Conservation (phyloP, 2,888 invertebrate genomes). For the Athalia cordata region DNA sequence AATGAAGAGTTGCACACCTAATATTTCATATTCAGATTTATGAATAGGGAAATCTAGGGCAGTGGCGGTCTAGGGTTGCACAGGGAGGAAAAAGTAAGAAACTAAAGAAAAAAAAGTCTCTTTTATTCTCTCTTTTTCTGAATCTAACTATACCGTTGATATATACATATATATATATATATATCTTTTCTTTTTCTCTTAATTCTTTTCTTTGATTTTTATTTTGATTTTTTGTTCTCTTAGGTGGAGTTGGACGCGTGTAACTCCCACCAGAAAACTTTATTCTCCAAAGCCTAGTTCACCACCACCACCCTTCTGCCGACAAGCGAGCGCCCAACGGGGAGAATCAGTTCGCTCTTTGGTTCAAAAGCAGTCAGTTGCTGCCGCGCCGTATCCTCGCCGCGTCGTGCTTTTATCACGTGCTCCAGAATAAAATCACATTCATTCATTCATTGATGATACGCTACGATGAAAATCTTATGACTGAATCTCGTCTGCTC, state of each 20-base stretch:
- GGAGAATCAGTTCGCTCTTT: slow-evolving; percentile 12
- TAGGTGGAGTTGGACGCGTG: neutral
- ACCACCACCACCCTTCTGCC: slow-evolving; percentile 21
- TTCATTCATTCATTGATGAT: neutral
- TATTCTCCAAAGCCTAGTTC: slow-evolving; percentile 25
- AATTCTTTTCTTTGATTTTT: too few species aligned
- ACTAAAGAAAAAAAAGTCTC: too few species aligned
- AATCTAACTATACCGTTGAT: neutral
- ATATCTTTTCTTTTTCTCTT: too few species aligned
- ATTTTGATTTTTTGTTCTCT: too few species aligned
- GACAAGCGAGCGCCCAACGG: neutral
- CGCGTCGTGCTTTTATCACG: slow-evolving; percentile 17
- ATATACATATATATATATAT: too few species aligned
- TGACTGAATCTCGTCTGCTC: too few species aligned
- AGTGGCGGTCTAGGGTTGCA: slow-evolving; percentile 4
- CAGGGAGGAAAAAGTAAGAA: slow-evolving; percentile 6
- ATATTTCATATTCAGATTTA: too few species aligned
- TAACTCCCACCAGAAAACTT: slow-evolving; percentile 27
- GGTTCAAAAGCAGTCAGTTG: slow-evolving; percentile 22
- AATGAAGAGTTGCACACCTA: too few species aligned
- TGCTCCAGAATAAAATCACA: neutral
- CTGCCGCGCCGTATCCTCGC: slow-evolving; percentile 20
- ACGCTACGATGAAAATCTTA: too few species aligned
- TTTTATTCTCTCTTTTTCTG: neutral
- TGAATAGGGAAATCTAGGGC: slow-evolving; percentile 13